These are phyloP conservation scores for Drosophila lutescens DNA, from an alignment of 2,888 invertebrate species.

Conservation along the genomic window DNA sequence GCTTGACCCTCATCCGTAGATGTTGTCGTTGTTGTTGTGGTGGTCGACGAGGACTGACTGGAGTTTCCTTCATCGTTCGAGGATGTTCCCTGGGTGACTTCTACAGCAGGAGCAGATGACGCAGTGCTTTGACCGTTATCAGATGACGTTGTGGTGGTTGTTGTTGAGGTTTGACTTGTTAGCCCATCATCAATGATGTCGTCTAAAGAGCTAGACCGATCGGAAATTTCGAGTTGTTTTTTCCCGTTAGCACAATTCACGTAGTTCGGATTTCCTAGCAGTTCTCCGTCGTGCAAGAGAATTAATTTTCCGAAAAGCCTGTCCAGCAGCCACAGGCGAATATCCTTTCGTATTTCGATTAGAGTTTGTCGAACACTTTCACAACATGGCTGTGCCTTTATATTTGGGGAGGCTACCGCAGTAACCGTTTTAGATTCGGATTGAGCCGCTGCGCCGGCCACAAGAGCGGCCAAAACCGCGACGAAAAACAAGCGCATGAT, in stretches of 20 bases:
- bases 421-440: constrained; percentile 49
- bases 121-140: neutral
- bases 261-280: constrained; percentile 50
- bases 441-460: constrained; percentile 52
- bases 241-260: constrained; percentile 53
- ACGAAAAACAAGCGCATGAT: constrained; percentile 64
- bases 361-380: constrained; percentile 70
- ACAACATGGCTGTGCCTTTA: constrained; percentile 54
- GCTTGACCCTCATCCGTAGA: neutral
- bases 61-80: neutral
- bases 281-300: constrained; percentile 53
- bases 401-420: constrained; percentile 37
- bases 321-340: constrained; percentile 63
- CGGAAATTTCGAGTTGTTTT: constrained; percentile 1
- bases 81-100: neutral
- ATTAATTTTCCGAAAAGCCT: constrained; percentile 64
- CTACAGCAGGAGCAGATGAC: too few relatives aligned
- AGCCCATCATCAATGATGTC: neutral
- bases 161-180: neutral
- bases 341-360: constrained; percentile 66
- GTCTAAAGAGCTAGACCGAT: neutral
- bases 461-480: constrained; percentile 54
- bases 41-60: neutral
- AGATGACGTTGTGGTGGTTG: neutral
- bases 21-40: neutral